Evolutionary conservation across 2,888 invertebrate species (phyloP).

Genomic region (Elegia similella): DNA sequence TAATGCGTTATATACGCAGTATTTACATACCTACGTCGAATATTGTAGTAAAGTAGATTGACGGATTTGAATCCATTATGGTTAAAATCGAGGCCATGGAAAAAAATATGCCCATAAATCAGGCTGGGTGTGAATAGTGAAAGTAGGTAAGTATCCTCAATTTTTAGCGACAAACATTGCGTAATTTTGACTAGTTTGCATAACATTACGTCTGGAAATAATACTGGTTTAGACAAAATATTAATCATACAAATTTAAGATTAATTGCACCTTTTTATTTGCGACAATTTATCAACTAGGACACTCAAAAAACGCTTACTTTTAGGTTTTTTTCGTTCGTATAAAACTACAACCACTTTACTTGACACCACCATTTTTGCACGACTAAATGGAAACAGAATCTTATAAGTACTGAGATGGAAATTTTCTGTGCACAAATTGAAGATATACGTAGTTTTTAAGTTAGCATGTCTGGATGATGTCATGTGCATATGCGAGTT

Average conservation of each 20-base stretch:
- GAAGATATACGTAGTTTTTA: constrained; percentile 20
- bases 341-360: constrained; percentile 44
- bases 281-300: too few species aligned
- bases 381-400: constrained; percentile 31
- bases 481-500: constrained; percentile 22
- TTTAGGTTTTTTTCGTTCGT: constrained; percentile 40
- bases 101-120: background rate
- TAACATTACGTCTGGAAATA: background rate
- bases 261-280: too few species aligned
- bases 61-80: background rate
- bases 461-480: constrained; percentile 21
- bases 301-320: constrained; percentile 38
- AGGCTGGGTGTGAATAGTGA: background rate
- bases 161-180: constrained; percentile 9
- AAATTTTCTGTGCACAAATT: constrained; percentile 29
- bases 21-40: too few species aligned
- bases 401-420: constrained; percentile 36
- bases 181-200: background rate
- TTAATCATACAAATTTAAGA: too few species aligned
- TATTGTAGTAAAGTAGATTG: too few species aligned
- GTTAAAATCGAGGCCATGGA: background rate
- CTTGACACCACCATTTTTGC: constrained; percentile 40
- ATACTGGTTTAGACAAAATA: background rate
- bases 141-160: background rate
- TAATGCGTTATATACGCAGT: too few species aligned